phyloP scores from a whole-genome alignment of 1,140 invertebrate species.

The Macrosteles quadrilineatus region DNA sequence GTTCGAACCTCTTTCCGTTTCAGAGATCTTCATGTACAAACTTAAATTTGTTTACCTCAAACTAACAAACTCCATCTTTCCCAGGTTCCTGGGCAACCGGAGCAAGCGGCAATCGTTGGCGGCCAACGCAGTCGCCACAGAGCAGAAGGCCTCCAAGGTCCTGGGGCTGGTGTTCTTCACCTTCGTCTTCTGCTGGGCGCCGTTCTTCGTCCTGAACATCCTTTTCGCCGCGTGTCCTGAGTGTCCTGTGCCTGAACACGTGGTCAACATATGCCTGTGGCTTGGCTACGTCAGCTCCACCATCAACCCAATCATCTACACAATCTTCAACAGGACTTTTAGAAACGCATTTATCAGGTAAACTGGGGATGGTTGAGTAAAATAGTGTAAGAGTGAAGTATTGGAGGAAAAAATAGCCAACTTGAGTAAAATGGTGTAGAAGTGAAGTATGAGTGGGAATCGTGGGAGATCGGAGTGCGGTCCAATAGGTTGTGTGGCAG shows the following conservation, averaged over 20 bases:
- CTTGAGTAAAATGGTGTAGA: too few species aligned
- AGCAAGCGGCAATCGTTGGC: constrained; percentile 60
- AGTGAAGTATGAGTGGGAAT: too few species aligned
- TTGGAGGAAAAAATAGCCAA: too few species aligned
- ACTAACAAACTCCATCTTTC: too few species aligned
- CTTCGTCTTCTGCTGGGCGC: constrained; percentile 88
- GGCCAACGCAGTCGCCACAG: constrained; percentile 76
- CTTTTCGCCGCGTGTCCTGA: constrained; percentile 68
- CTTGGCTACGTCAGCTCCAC: constrained; percentile 87
- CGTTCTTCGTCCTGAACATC: constrained; percentile 87
- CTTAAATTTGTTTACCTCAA: too few species aligned
- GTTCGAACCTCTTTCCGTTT: too few species aligned
- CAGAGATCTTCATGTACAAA: too few species aligned
- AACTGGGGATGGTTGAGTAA: too few species aligned
- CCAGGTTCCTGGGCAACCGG: constrained; percentile 42
- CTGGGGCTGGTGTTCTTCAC: constrained; percentile 87
- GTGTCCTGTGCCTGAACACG: constrained; percentile 67
- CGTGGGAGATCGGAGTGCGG: too few species aligned
- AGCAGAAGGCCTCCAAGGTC: constrained; percentile 80
- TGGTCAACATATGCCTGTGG: constrained; percentile 81
- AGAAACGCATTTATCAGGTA: constrained; percentile 79
- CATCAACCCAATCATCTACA: constrained; percentile 85
- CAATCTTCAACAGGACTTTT: constrained; percentile 86
- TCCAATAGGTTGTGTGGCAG: too few species aligned
- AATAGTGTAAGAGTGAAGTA: too few species aligned